A percentile compares a stretch with the other conserved stretches of the same genome.
Evolutionary conservation across 2,113 vertebrate genomes (phyloP).

Genomic region (Scortum barcoo): DNA sequence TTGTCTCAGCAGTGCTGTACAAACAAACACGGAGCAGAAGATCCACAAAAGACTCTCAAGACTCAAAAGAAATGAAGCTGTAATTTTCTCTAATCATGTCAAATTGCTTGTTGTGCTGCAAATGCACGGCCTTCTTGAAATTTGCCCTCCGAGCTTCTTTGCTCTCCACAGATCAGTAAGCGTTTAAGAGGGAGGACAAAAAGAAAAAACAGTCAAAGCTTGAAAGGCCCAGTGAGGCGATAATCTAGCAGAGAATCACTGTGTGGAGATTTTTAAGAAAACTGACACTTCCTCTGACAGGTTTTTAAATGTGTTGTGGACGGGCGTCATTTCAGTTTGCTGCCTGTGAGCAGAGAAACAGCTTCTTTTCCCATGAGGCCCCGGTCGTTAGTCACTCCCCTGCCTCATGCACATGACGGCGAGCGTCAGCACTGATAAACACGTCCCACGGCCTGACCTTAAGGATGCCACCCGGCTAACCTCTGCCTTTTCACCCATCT

Average conservation of each 20-base stretch:
- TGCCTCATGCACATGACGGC: constrained; percentile 19
- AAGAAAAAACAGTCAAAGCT: background rate
- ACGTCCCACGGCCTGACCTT: constrained; percentile 62
- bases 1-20: constrained; percentile 24
- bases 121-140: constrained; percentile 17
- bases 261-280: background rate
- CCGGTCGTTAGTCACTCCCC: constrained; percentile 15
- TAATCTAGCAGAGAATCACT: background rate
- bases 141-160: constrained; percentile 19
- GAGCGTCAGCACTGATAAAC: constrained; percentile 64
- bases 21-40: constrained; percentile 30
- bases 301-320: background rate
- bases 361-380: constrained; percentile 4
- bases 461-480: constrained; percentile 41
- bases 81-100: constrained; percentile 50
- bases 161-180: constrained; percentile 8
- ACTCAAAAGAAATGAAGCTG: too few relatives aligned
- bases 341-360: background rate
- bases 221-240: background rate
- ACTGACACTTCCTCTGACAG: constrained; percentile 25
- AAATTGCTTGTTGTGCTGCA: constrained; percentile 45
- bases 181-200: background rate
- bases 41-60: constrained; percentile 9
- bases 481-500: constrained; percentile 38
- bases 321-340: background rate